Percentiles rank a stretch among this genome's conserved stretches.
Conservation (phyloP, 2,113 vertebrate genomes). For the Odocoileus hemionus region DNA sequence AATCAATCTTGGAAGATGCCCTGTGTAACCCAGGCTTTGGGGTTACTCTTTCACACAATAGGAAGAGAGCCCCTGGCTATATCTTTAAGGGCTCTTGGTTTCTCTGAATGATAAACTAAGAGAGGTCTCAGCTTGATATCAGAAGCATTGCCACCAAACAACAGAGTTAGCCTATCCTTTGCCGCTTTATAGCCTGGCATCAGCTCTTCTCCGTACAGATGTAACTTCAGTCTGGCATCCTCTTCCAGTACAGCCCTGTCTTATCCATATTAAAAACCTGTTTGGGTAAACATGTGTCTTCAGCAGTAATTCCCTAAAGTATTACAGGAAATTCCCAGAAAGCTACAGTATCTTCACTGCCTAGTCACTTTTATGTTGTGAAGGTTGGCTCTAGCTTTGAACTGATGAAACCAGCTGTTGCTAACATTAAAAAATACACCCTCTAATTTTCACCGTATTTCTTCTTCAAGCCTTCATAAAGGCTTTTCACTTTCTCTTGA, state of each 20-base stretch:
- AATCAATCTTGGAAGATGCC: not conserved
- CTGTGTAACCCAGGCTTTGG: not conserved
- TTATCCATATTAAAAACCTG: not conserved
- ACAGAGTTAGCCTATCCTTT: not conserved
- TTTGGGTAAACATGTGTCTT: not conserved
- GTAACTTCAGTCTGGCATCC: not conserved
- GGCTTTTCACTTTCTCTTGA: not conserved
- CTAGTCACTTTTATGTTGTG: not conserved
- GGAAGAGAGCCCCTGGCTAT: not conserved
- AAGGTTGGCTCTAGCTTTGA: not conserved
- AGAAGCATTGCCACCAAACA: not conserved
- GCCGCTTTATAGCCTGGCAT: not conserved
- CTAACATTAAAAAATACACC: not conserved
- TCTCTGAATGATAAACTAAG: not conserved
- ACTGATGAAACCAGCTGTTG: not conserved
- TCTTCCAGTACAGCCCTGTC: not conserved
- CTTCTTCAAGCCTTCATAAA: not conserved
- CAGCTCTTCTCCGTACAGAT: not conserved
- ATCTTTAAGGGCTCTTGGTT: not conserved
- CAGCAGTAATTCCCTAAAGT: not conserved
- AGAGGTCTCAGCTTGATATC: not conserved
- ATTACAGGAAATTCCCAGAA: not conserved
- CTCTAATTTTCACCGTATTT: not conserved
- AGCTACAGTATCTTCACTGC: not conserved
- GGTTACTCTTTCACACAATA: not conserved